phyloP scores from a whole-genome alignment of 2,888 invertebrate genomes.

The Chymomyza fuscimana region DNA sequence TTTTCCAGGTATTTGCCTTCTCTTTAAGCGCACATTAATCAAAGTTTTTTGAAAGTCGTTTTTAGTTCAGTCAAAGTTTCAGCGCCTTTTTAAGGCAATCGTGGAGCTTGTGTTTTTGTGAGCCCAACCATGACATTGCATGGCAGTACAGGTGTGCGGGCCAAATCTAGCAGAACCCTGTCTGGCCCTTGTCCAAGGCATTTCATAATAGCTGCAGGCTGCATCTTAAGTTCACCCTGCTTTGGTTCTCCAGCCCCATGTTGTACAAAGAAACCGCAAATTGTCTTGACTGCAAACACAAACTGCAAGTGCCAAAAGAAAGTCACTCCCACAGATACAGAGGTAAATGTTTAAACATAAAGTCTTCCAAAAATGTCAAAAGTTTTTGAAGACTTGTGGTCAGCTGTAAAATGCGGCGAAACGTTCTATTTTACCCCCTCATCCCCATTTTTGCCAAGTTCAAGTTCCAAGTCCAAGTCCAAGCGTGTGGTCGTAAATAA shows the following conservation, averaged over 20 bases:
- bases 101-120: conserved; percentile 55
- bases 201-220: conserved; percentile 12
- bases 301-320: not conserved
- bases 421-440: not conserved
- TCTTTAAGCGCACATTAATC: conserved; percentile 73
- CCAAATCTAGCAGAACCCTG: not conserved
- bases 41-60: conserved; percentile 61
- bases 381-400: conserved; percentile 14
- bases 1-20: conserved; percentile 54
- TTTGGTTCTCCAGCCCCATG: conserved; percentile 21
- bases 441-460: not conserved
- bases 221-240: not conserved
- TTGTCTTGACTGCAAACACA: conserved; percentile 40
- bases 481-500: conserved; percentile 39
- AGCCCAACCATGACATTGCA: not conserved
- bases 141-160: not conserved
- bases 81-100: conserved; percentile 72
- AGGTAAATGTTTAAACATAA: not conserved
- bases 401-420: conserved; percentile 16
- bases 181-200: conserved; percentile 22
- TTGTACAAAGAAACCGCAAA: conserved; percentile 48
- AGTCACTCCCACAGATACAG: not conserved
- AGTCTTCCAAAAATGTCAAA: not conserved
- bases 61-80: conserved; percentile 55
- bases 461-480: conserved; percentile 37